Conservation (phyloP, 2,888 invertebrate species). For the Xylophagus ater region DNA sequence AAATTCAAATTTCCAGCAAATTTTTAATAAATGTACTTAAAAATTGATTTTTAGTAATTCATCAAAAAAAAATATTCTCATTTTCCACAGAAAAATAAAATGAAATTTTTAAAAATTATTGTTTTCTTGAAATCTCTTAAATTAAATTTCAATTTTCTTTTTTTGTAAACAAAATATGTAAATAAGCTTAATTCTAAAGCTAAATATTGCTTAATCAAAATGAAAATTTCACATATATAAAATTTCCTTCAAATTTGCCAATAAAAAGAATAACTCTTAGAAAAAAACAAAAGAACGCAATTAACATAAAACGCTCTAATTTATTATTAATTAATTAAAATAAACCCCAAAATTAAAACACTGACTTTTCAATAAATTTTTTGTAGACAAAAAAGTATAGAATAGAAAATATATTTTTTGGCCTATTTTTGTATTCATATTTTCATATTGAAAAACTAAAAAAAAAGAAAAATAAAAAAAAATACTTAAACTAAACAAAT, state of each 20-base stretch:
- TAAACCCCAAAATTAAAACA: background rate
- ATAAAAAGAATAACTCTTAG: background rate
- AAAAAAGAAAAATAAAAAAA: background rate
- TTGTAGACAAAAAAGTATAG: conserved; percentile 2
- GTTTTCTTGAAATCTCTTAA: no score
- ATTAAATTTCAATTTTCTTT: no score
- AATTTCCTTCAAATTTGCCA: conserved; percentile 1
- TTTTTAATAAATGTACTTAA: no score
- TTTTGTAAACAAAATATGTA: no score
- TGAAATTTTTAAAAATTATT: no score
- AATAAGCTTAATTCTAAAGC: no score
- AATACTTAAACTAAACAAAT: conserved; percentile 1
- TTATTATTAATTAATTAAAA: background rate
- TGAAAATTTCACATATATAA: background rate
- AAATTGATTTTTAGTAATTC: no score
- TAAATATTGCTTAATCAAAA: no score
- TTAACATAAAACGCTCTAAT: background rate
- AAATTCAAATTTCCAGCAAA: no score
- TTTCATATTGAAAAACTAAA: no score
- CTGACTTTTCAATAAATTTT: background rate
- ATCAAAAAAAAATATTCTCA: no score
- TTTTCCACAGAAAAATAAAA: no score
- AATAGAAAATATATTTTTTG: conserved; percentile 6
- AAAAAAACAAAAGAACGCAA: background rate
- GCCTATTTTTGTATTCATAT: conserved; percentile 6